phyloP scores from a whole-genome alignment of 2,888 invertebrate species.

The Brenthis daphne region DNA sequence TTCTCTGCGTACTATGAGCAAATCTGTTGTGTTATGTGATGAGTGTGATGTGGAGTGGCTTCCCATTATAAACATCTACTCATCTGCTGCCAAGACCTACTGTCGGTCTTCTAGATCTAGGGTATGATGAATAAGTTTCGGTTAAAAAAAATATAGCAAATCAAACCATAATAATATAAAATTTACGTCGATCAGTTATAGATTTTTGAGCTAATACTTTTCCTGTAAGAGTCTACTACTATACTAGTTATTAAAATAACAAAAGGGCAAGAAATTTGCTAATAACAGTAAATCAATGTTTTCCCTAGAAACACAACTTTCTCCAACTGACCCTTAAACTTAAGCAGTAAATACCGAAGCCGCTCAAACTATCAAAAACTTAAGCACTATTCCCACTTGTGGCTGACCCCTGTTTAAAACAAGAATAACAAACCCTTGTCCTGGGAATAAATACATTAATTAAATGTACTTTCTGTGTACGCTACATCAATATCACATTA shows the following conservation, averaged over 20 bases:
- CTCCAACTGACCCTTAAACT: conserved; percentile 73
- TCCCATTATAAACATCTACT: no score
- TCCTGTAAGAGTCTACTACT: no score
- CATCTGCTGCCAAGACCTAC: no score
- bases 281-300: conserved; percentile 41
- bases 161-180: no score
- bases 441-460: conserved; percentile 50
- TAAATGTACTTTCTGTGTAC: conserved; percentile 47
- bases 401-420: conserved; percentile 64
- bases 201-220: no score
- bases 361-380: conserved; percentile 80
- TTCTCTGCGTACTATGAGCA: no score
- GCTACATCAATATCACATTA: conserved; percentile 43
- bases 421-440: conserved; percentile 52
- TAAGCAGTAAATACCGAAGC: conserved; percentile 79
- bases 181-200: no score
- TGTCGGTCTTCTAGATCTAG: no score
- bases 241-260: neutral
- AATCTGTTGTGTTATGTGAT: no score
- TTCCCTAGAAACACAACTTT: conserved; percentile 64
- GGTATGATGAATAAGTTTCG: no score
- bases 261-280: conserved; percentile 19
- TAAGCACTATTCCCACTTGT: conserved; percentile 70
- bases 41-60: no score
- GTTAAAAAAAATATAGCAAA: neutral